Evolutionary conservation across 64 coral and sea anemone species (phyloP).

Genomic region (Cladopsammia gracilis): DNA sequence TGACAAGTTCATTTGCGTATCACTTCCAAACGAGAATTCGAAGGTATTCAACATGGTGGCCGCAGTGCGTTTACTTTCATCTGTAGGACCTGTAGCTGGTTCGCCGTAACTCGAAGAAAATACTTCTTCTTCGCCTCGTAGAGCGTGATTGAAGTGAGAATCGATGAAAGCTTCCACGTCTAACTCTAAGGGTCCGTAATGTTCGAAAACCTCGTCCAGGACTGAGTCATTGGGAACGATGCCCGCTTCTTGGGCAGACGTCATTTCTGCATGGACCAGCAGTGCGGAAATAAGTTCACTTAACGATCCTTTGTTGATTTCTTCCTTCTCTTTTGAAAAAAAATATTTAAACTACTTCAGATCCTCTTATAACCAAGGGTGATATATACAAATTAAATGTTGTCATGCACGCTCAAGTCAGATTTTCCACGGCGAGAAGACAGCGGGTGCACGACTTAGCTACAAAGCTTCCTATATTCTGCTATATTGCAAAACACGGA

Average conservation of each 20-base stretch:
- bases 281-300: not conserved
- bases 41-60: not conserved
- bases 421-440: not conserved
- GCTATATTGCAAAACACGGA: not conserved
- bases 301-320: not conserved
- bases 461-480: not conserved
- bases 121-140: not conserved
- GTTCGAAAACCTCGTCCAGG: slow-evolving; percentile 4
- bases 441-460: too few relatives aligned
- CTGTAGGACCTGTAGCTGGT: not conserved
- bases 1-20: not conserved
- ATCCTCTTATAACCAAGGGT: not conserved
- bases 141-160: not conserved
- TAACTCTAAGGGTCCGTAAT: not conserved
- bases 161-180: slow-evolving; percentile 33
- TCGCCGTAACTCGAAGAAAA: not conserved
- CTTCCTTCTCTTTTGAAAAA: not conserved
- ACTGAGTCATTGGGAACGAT: not conserved
- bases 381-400: not conserved
- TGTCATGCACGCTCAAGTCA: not conserved
- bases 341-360: not conserved
- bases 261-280: not conserved
- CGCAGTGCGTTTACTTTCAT: not conserved
- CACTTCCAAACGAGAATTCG: not conserved
- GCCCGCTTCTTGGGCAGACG: not conserved